Base-by-base conservation (phyloP, 1,140 invertebrate species). In the Phthorimaea operculella region DNA sequence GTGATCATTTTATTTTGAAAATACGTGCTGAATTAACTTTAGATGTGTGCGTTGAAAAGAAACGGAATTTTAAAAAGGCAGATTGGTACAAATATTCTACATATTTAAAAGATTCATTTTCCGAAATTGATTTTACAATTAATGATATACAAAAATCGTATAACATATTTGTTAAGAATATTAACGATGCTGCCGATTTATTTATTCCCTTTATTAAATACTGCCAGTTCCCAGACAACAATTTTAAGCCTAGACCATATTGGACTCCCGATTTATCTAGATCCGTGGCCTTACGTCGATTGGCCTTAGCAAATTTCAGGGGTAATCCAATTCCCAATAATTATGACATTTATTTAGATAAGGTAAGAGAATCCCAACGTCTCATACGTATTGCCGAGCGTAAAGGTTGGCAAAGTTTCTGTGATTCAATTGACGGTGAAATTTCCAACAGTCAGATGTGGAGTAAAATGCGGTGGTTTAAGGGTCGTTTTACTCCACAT, bases 131-230 rank as follows among this genome's bases (percentile, higher is more conserved):
- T 11, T 39, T 59, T 7, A 14, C 39, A 5, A 12, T 2, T 18
- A 42, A 54, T n/a, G 15, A 57, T 4, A 12, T 64, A 18, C 57
- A 68, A 54, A n/a, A 9, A 12, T 12, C 18, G 1, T 63, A 72
- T 56, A 51, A 70, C 33, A 33, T 3, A 3, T 64, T 70, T 57
- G 18, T 65, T 8, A 15, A 28, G 39, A 9, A 4, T 1, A 50
- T 57, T 33, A 57, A 52, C 12, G 12, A 44, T 12, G 33, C 55
- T 4, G 55, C 48, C 4, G 48, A 50, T 50, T 11, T 12, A 10
- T 28, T 9, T 12, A 50, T 50, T 50, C 48, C 48, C 1, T 50
- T 50, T n/a, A 28, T 50, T 28, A 50, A 11, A 33, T 28, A 28
- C 10, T 50, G 48, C 11, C 48, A 21, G 11, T 33, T 50, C 21